phyloP scores from a whole-genome alignment of 2,797 vertebrate species.

The Spheniscus humboldti region DNA sequence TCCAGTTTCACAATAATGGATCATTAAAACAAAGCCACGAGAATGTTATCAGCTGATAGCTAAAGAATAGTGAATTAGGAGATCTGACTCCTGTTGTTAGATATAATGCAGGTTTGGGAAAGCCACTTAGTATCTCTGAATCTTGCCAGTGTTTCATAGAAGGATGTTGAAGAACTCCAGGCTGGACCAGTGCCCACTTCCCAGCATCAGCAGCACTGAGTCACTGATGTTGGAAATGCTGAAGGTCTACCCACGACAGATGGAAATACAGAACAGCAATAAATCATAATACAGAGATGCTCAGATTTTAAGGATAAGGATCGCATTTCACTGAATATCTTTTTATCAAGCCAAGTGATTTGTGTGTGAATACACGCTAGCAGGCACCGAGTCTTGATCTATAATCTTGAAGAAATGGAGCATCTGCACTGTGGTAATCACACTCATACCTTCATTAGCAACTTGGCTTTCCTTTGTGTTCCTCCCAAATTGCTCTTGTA shows the following conservation, averaged over 20 bases:
- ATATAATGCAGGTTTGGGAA: neutral
- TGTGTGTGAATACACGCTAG: neutral
- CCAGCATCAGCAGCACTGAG: neutral
- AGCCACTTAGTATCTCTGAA: neutral
- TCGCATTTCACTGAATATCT: neutral
- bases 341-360: neutral
- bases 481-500: neutral
- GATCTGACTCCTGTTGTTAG: neutral
- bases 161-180: neutral
- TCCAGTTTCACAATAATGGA: neutral
- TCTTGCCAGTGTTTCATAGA: slow-evolving; percentile 13
- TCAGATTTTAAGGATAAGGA: neutral
- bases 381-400: neutral
- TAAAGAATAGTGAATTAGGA: neutral
- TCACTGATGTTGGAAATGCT: neutral
- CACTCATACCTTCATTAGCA: neutral
- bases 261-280: neutral
- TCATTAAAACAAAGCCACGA: neutral
- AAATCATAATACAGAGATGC: neutral
- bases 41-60: neutral
- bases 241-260: neutral
- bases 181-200: neutral
- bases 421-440: neutral
- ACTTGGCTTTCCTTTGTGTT: neutral
- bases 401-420: neutral